A percentile compares a stretch with the other conserved stretches of the same genome.
These are phyloP conservation scores for Ovis aries DNA, from an alignment of 2,113 vertebrate species.

Conservation along the genomic window ARS-UI_Ramb_v3.0 NC_056054.1:1330501-1331000, in stretches of 20 bases:
- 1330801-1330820: neutral
- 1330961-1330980: neutral
- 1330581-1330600: neutral
- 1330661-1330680: neutral
- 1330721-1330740: neutral
- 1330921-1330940: neutral
- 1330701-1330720: neutral
- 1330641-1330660: neutral
- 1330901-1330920: neutral
- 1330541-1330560: neutral
- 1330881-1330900: neutral
- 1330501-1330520: neutral
- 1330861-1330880: neutral
- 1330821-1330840: neutral
- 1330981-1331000: neutral
- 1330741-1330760: neutral
- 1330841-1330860: neutral
- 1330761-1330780: neutral
- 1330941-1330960: neutral
- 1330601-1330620: neutral
- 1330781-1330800: neutral
- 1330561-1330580: neutral
- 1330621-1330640: neutral
- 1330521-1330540: neutral
- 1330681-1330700: fast-evolving